These are phyloP conservation scores for Sarcophaga caerulescens DNA, from an alignment of 2,888 invertebrate species.

Conservation along the genomic window DNA sequence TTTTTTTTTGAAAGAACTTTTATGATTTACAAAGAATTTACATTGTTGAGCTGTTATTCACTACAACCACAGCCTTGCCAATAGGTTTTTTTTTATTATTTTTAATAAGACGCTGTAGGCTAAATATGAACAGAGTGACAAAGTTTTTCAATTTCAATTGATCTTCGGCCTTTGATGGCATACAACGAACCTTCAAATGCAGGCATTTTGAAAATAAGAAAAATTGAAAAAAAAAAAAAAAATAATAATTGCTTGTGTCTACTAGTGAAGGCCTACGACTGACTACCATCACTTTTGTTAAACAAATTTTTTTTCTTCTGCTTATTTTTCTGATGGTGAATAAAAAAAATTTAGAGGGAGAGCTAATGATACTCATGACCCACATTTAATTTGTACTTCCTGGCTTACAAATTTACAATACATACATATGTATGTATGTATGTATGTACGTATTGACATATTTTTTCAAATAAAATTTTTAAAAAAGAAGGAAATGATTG, in stretches of 20 bases:
- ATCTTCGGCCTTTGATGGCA: slow-evolving; percentile 64
- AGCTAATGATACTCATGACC: slow-evolving; percentile 45
- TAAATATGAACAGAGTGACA: slow-evolving; percentile 51
- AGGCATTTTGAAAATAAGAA: background rate
- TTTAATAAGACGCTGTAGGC: slow-evolving; percentile 10
- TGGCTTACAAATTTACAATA: background rate
- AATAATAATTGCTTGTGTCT: background rate
- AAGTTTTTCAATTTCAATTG: slow-evolving; percentile 67
- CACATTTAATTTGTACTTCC: slow-evolving; percentile 28
- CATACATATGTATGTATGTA: no score
- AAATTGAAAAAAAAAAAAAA: background rate
- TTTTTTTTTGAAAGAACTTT: no score
- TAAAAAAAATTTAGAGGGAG: background rate
- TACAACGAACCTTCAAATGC: slow-evolving; percentile 43
- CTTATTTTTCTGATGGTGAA: no score
- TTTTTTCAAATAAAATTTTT: no score
- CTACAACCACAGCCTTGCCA: background rate
- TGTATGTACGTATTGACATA: no score
- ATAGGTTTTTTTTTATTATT: background rate
- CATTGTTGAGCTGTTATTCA: background rate
- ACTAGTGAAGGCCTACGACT: no score
- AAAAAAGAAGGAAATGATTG: background rate
- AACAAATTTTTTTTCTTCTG: no score
- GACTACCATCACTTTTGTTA: no score
- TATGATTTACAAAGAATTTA: no score